phyloP scores from a whole-genome alignment of 1,140 invertebrate species.

The Ips nitidus region DNA sequence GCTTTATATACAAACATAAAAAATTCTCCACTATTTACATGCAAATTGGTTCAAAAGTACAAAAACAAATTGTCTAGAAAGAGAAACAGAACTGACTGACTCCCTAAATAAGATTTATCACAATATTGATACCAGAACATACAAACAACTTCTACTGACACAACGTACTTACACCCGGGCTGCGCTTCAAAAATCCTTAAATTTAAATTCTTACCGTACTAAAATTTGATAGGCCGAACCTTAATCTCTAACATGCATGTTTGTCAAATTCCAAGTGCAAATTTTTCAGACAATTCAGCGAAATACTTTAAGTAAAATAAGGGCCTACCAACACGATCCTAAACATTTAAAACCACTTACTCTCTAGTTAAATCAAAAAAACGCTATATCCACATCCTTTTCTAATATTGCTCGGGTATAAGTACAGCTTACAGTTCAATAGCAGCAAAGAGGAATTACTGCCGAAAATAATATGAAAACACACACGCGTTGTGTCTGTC shows the following conservation, averaged over 20 bases:
- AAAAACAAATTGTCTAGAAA: neutral
- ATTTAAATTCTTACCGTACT: neutral
- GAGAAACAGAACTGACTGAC: slow-evolving; percentile 27
- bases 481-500: no score
- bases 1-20: slow-evolving; percentile 33
- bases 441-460: no score
- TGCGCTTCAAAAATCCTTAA: neutral
- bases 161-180: slow-evolving; percentile 20
- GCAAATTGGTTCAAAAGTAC: slow-evolving; percentile 12
- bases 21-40: slow-evolving; percentile 21
- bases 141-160: slow-evolving; percentile 14
- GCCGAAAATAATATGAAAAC: no score
- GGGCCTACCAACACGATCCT: no score
- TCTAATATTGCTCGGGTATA: no score
- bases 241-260: slow-evolving; percentile 1
- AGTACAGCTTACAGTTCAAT: no score
- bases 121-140: slow-evolving; percentile 29
- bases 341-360: no score
- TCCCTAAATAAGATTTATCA: slow-evolving; percentile 33
- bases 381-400: no score
- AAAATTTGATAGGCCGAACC: neutral
- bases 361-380: no score
- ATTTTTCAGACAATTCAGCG: no score
- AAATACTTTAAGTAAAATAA: no score
- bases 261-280: neutral